A percentile compares a stretch with the other conserved stretches of the same genome.
Evolutionary conservation across 2,113 vertebrate genomes (phyloP).

Genomic region (Aphyosemion australe): DNA sequence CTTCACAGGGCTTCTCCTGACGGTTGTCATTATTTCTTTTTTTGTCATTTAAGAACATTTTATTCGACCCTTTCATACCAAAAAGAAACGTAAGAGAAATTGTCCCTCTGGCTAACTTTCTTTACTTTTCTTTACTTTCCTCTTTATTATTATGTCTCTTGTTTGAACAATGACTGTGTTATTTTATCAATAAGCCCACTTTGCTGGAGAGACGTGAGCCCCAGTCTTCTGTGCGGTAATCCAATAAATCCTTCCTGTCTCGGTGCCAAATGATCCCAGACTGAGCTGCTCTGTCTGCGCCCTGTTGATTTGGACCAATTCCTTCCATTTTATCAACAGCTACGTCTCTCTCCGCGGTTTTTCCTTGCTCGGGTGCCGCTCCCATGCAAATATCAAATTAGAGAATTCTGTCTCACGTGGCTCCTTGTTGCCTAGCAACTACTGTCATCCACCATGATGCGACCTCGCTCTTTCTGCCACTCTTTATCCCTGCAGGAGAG

Average conservation of each 20-base stretch:
- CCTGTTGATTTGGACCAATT: constrained; percentile 20
- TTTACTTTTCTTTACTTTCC: neutral
- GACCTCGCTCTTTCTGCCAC: constrained; percentile 30
- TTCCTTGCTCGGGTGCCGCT: constrained; percentile 36
- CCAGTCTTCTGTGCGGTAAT: constrained; percentile 7
- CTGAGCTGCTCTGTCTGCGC: constrained; percentile 1
- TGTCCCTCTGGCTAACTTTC: neutral
- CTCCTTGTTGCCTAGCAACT: constrained; percentile 80
- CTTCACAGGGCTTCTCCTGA: neutral
- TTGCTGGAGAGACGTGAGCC: constrained; percentile 9
- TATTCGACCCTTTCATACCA: neutral
- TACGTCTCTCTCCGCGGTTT: constrained; percentile 5
- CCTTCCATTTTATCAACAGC: constrained; percentile 31
- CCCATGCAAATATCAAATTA: constrained; percentile 72
- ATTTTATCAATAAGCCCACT: constrained; percentile 21
- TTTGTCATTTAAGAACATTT: neutral
- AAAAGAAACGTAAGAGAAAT: constrained; percentile 1
- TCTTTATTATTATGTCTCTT: neutral
- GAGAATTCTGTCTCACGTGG: constrained; percentile 65
- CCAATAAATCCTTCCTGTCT: constrained; percentile 17
- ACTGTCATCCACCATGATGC: constrained; percentile 67
- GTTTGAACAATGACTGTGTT: constrained; percentile 8
- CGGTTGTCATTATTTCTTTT: neutral
- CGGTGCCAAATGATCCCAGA: constrained; percentile 11
- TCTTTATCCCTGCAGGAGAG: constrained; percentile 24